Evolutionary conservation across 2,888 invertebrate species (phyloP), one percentile per base, ranked within the genome.

Genomic region (Siphlonurus alternatus): DNA sequence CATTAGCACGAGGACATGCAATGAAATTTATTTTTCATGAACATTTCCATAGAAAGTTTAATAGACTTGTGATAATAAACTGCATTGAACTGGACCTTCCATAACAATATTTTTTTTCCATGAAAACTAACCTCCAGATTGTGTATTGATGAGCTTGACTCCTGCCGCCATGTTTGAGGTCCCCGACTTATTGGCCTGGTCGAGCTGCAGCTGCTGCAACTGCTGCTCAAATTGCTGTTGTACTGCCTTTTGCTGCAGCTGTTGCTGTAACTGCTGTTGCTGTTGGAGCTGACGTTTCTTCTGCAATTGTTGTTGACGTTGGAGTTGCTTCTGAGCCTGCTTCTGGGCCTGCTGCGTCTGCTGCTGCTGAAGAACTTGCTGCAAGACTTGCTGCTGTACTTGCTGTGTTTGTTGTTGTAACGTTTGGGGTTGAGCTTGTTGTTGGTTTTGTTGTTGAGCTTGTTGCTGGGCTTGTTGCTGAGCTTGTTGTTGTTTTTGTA

Each of bases 251-350:
- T 38, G 38, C 38, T 79, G 79, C 1, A 71, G 73, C 10, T 73
- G 68, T 20, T 72, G 69, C 69, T 75, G 78, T 67, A 69, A 74
- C 66, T 74, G 76, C 25, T 76, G 78, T 70, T 77, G 67, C 51
- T 60, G 78, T 54, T 76, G 1, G 75, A 71, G 1, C 73, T 70
- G 69, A 59, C 24, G 68, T 53, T 19, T 65, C 64, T 7, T 67
- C 67, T 56, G 56, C 20, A 20, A 5, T 22, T 56, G 56, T 38
- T 38, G 5, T 38, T 38, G 38, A 10, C 15, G 38, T 38, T 10
- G 38, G 5, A 10, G 56, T 56, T 56, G 56, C 5, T 7, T n/a
- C 56, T 22, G 56, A 56, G n/a, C 10, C 53, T 15, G 53, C 53
- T 51, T 10, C 53, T 51, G 53, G 53, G 10, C 53, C 53, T 51